Evolutionary conservation across 2,888 invertebrate genomes (phyloP).

Genomic region (Calameuta filiformis): DNA sequence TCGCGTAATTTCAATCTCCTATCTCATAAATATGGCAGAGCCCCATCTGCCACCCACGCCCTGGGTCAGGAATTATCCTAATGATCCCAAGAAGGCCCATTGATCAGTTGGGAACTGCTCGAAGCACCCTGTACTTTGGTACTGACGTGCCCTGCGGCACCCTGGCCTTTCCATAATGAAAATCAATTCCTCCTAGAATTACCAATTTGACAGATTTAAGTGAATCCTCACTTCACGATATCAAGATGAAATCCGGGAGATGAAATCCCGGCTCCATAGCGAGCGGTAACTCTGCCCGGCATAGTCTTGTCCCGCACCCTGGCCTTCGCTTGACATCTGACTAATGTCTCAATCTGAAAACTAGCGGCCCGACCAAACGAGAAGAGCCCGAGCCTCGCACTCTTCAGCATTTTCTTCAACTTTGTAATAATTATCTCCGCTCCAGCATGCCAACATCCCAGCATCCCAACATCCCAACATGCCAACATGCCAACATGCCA

Average conservation of each 20-base stretch:
- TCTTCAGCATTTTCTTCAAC: constrained; percentile 29
- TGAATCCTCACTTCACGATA: no score
- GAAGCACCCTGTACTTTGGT: no score
- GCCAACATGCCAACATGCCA: neutral
- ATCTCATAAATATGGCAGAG: constrained; percentile 12
- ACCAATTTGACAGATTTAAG: no score
- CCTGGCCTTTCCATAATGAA: no score
- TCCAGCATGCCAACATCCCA: neutral
- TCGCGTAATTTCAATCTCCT: neutral
- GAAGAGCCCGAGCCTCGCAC: neutral
- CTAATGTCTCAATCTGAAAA: constrained; percentile 34
- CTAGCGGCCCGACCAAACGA: constrained; percentile 3
- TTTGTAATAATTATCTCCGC: constrained; percentile 40
- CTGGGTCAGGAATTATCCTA: constrained; percentile 59
- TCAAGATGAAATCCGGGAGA: no score
- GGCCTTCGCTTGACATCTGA: constrained; percentile 18
- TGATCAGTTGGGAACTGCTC: no score
- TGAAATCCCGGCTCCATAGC: no score
- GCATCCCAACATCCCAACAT: neutral
- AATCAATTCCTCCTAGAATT: no score
- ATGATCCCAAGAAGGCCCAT: constrained; percentile 38
- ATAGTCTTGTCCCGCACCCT: no score
- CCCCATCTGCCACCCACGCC: constrained; percentile 60
- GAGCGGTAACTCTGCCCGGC: no score
- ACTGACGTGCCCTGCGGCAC: no score